Evolutionary conservation across 2,113 vertebrate genomes (phyloP).

Genomic region (Oreochromis spilurus): DNA sequence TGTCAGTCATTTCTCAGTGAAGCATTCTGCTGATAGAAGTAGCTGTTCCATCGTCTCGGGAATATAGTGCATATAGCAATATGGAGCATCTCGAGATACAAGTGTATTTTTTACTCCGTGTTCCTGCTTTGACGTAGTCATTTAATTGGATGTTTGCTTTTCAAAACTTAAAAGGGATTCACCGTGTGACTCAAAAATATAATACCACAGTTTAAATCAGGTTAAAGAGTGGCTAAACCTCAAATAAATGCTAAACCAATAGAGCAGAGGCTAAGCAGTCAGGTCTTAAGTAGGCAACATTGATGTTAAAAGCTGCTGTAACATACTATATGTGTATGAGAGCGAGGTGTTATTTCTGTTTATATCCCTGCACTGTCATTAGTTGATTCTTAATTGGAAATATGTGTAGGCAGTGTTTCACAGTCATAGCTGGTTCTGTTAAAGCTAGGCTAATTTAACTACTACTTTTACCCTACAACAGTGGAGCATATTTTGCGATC

Average conservation of each 20-base stretch:
- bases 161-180: neutral
- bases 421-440: neutral
- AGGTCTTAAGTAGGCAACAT: neutral
- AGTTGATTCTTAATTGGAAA: neutral
- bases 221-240: neutral
- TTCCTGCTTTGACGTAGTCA: neutral
- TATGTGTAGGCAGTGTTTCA: neutral
- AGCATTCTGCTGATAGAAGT: neutral
- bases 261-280: neutral
- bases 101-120: neutral
- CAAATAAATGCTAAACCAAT: neutral
- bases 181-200: neutral
- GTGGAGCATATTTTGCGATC: neutral
- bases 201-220: neutral
- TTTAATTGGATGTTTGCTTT: neutral
- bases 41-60: neutral
- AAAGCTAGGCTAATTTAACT: neutral
- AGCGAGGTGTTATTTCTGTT: neutral
- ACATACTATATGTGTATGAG: neutral
- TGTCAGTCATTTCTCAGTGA: slow-evolving; percentile 41
- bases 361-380: neutral
- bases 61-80: neutral
- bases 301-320: neutral
- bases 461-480: neutral
- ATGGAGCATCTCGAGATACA: neutral